phyloP scores from a whole-genome alignment of 2,113 vertebrate genomes.

The Elgaria multicarinata region DNA sequence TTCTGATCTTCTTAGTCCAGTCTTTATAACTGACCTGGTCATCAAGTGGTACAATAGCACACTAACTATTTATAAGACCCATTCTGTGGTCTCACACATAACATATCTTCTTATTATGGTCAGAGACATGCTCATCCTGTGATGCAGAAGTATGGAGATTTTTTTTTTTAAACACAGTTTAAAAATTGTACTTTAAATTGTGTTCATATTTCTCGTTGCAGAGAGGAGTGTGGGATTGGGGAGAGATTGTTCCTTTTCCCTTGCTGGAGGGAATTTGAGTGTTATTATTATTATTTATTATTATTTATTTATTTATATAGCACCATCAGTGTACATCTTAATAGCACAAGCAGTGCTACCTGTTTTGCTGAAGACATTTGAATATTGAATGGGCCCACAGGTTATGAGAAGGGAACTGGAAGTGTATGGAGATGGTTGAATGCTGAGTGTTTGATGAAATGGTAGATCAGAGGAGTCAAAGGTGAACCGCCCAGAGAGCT shows the following conservation, averaged over 20 bases:
- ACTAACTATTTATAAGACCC: background rate
- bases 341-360: background rate
- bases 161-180: background rate
- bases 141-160: background rate
- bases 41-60: background rate
- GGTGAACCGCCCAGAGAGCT: too few species aligned
- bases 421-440: background rate
- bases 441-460: background rate
- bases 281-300: too few species aligned
- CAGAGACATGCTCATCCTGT: background rate
- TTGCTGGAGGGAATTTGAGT: background rate
- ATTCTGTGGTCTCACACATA: background rate
- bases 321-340: background rate
- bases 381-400: background rate
- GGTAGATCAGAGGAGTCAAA: background rate
- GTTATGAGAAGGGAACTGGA: background rate
- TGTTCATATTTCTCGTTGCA: background rate
- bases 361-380: background rate
- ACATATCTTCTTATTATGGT: background rate
- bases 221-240: too few species aligned
- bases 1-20: background rate
- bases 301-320: too few species aligned
- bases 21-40: background rate
- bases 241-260: background rate
- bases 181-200: background rate